Conservation (phyloP, 2,888 invertebrate genomes). For the Lottia gigantea region DNA sequence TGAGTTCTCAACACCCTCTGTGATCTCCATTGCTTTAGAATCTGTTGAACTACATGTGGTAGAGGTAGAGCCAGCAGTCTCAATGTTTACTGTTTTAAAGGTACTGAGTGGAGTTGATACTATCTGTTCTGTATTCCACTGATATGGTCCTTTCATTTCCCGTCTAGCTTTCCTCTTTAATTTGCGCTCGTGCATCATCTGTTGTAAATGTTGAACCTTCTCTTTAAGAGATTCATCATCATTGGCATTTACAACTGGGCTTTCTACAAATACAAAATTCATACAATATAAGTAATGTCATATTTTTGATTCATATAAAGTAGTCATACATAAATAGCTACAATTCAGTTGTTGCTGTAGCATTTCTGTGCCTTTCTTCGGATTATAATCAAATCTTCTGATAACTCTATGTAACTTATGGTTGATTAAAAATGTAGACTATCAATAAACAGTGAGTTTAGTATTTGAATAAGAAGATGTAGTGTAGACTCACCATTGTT, state of each 20-base stretch:
- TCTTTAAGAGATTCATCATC: conserved; percentile 83
- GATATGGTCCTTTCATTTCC: conserved; percentile 69
- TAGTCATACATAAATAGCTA: no score
- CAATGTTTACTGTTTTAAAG: conserved; percentile 6
- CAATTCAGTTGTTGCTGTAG: no score
- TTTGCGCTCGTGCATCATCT: conserved; percentile 90
- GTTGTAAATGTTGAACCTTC: conserved; percentile 86
- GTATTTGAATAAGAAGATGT: no score
- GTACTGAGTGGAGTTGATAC: conserved; percentile 5
- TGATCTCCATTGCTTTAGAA: conserved; percentile 13
- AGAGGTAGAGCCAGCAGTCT: conserved; percentile 3
- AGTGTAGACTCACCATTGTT: no score
- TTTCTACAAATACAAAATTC: not conserved
- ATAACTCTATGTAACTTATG: no score
- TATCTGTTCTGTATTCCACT: conserved; percentile 34
- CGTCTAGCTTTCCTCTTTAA: conserved; percentile 77
- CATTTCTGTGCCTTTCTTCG: no score
- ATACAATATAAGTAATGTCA: not conserved
- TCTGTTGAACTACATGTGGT: conserved; percentile 8
- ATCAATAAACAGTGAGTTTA: no score
- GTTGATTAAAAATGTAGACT: no score
- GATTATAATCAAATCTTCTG: no score
- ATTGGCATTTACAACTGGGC: conserved; percentile 9
- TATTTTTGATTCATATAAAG: no score
- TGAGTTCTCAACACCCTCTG: conserved; percentile 26